Evolutionary conservation across 2,888 invertebrate species (phyloP), one percentile per base, ranked within the genome.

Genomic region (Ellobium chinense): DNA sequence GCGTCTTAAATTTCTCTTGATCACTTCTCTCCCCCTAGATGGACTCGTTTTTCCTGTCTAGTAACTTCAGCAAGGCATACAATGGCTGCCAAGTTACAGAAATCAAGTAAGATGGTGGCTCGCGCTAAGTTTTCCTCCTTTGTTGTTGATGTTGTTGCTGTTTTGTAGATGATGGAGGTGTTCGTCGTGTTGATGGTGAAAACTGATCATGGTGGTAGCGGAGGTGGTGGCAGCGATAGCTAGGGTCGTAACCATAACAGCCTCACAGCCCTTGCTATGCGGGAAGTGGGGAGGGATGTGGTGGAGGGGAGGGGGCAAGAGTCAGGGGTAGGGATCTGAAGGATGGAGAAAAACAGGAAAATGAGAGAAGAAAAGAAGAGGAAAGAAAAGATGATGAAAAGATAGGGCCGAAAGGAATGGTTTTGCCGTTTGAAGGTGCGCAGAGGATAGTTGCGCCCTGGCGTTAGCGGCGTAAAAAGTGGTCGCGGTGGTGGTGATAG

Each of bases 131-230:
- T n/a, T n/a, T n/a, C n/a, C n/a, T n/a, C n/a, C n/a, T n/a, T n/a
- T n/a, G n/a, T n/a, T n/a, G n/a, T n/a, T n/a, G 60, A 60, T 60
- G n/a, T 7, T 60, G n/a, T 5, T 24, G n/a, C 18, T 46, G 46
- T 46, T 46, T 46, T 46, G 46, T 7, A 7, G 9, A 18, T 46
- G 46, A 18, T 46, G 60, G n/a, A 7, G 60, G 27, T 60, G n/a
- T 21, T 60, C 7, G 60, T 88, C 2, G 69, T 87, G 27, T 86
- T 87, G 3, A 69, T 37, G 58, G 81, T 81, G 31, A 36, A n/a
- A n/a, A n/a, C n/a, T 68, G 75, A 62, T 37, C 37, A 74, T 81
- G 36, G 39, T 81, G 46, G 62, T 81, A 54, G 76, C 68, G 76
- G 65, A 56, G 46, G 46, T 69, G 69, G 46, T 69, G 69, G 46